Evolutionary conservation across 1,140 invertebrate species (phyloP).

Genomic region (Euglossa dilemma): DNA sequence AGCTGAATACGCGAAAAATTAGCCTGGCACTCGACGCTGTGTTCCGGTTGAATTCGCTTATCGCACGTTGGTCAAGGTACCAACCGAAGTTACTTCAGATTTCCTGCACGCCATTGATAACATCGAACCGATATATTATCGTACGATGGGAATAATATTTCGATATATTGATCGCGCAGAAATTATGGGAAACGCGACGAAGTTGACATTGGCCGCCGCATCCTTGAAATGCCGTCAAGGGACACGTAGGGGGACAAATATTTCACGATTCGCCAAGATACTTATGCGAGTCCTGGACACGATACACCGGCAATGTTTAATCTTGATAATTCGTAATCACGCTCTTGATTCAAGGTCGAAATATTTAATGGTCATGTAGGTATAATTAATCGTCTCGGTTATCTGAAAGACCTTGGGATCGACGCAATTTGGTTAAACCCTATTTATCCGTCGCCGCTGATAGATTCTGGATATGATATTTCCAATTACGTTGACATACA

Average conservation of each 20-base stretch:
- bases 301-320: neutral
- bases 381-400: constrained; percentile 73
- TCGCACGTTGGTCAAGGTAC: constrained; percentile 32
- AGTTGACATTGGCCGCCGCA: neutral
- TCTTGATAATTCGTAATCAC: neutral
- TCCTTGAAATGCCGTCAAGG: neutral
- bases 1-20: neutral
- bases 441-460: constrained; percentile 82
- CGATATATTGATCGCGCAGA: neutral
- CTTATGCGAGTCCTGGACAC: too few species aligned
- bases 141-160: neutral
- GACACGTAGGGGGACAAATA: neutral
- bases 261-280: neutral
- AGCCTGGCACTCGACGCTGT: neutral
- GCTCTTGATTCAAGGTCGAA: neutral
- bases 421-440: constrained; percentile 84
- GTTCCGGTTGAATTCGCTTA: neutral
- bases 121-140: constrained; percentile 1
- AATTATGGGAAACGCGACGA: neutral
- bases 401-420: constrained; percentile 81
- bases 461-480: constrained; percentile 83
- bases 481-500: constrained; percentile 82
- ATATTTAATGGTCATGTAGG: constrained; percentile 58
- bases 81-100: constrained; percentile 27
- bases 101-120: neutral